Base-by-base conservation (phyloP, 2,797 vertebrate species). In the Falco berigora region DNA sequence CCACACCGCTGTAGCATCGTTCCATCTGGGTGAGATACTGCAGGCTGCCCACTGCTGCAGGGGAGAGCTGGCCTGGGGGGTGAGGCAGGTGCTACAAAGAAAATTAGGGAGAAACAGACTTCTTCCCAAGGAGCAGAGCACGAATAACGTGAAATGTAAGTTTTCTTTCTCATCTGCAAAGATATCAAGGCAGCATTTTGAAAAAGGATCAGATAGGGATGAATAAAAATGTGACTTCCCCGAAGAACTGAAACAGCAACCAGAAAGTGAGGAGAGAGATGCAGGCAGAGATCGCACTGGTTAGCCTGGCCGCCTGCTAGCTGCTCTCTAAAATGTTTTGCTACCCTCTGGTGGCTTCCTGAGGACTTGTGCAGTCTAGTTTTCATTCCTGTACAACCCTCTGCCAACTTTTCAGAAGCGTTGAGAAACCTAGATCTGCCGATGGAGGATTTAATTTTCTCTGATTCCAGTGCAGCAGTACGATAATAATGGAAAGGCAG, bases 281-380 rank as follows among this genome's bases (percentile, higher is more conserved):
- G 50, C 24, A 40, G 36, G 76, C 58, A 46, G 12, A 9, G 58
- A 58, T 40, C 8, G 2, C 0, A 1, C 32, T 9, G 52, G 14
- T 67, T 30, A 49, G 86, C n/a, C 68, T 23, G 62, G 32, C 27
- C 34, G 27, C 16, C 46, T 34, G 34, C 23, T 53, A 71, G 34
- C 86, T 55, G 76, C 71, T 32, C 77, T 96, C 73, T 85, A 38
- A 96, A 95, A 76, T 81, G 64, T 94, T 98, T 88, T 98, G 98
- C 98, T 98, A 95, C 98, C 98, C 97, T 93, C 98, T 95, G 92
- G 96, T 98, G 98, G 98, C 34, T 74, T 83, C n/a, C 36, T 15
- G 40, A 42, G 86, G 96, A 36, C 46, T 67, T 90, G 89, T 88
- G 77, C 85, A 18, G 42, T 74, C 34, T 19, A 3, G 9, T 74